A percentile compares a stretch with the other conserved stretches of the same genome.
Conservation (phyloP, 2,888 invertebrate species). For the Diarsia dahlii region DNA sequence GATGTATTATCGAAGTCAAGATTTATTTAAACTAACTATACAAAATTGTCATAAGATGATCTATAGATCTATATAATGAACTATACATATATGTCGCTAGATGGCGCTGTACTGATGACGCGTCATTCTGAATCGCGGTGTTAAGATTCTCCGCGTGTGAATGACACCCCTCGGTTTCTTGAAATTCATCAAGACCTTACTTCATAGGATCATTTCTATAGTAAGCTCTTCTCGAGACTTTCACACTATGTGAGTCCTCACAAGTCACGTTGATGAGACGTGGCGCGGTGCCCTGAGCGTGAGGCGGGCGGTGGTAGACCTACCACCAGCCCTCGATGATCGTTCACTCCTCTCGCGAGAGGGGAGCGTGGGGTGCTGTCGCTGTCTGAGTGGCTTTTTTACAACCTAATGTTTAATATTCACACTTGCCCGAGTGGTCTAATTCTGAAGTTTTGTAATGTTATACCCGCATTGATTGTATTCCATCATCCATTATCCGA, state of each 20-base stretch:
- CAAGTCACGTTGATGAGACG: slow-evolving; percentile 67
- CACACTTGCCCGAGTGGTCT: no score
- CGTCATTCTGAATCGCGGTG: slow-evolving; percentile 47
- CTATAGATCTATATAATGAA: not conserved
- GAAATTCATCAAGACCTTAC: slow-evolving; percentile 51
- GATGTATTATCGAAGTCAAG: not conserved
- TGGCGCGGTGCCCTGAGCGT: slow-evolving; percentile 70
- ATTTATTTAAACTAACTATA: not conserved
- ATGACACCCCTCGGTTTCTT: slow-evolving; percentile 28
- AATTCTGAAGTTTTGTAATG: no score
- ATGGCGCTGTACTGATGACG: slow-evolving; percentile 51
- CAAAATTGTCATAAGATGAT: slow-evolving; percentile 28
- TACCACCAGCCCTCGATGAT: slow-evolving; percentile 67
- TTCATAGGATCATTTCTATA: slow-evolving; percentile 65
- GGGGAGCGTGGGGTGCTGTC: slow-evolving; percentile 57
- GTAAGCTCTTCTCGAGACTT: slow-evolving; percentile 65
- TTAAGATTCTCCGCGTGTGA: slow-evolving; percentile 43
- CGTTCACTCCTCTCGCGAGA: slow-evolving; percentile 60
- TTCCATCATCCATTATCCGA: no score
- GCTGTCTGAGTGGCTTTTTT: slow-evolving; percentile 47
- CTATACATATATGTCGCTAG: not conserved
- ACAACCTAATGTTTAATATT: no score
- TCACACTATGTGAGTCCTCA: slow-evolving; percentile 61
- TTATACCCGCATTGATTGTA: no score
- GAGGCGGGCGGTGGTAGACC: slow-evolving; percentile 63